Percentiles rank a stretch among this genome's conserved stretches.
Conservation (phyloP, 2,797 vertebrate species). For the Peromyscus nudipes region DNA sequence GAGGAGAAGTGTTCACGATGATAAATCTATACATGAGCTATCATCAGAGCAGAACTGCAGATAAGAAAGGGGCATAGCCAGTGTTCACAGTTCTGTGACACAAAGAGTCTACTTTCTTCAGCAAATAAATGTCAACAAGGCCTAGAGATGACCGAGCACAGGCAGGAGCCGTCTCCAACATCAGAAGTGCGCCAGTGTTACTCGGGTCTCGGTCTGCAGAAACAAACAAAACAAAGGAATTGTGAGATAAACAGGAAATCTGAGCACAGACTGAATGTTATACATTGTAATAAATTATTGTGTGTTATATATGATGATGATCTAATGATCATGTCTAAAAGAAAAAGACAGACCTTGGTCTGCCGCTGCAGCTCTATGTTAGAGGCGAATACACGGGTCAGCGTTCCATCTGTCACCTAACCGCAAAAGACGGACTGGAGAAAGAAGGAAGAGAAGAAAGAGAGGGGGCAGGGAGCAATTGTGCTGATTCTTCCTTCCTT, state of each 20-base stretch:
- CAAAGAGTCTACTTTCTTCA: background rate
- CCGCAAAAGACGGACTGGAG: background rate
- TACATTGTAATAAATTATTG: background rate
- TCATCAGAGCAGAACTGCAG: background rate
- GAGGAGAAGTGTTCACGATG: background rate
- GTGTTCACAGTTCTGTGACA: background rate
- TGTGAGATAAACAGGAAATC: conserved; percentile 24
- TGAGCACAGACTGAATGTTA: conserved; percentile 6
- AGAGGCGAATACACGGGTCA: background rate
- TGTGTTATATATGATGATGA: background rate
- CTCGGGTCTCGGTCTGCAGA: background rate
- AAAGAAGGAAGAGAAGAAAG: background rate
- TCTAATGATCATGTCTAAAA: background rate
- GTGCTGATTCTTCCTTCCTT: background rate
- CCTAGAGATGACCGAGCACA: background rate
- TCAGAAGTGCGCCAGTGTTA: background rate
- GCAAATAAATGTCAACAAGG: background rate
- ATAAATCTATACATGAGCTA: background rate
- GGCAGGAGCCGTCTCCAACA: background rate
- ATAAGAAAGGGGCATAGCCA: background rate
- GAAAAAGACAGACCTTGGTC: background rate
- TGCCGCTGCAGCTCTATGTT: background rate
- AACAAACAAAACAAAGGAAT: conserved; percentile 25
- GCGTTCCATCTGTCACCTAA: background rate
- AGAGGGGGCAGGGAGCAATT: too few relatives aligned